These are phyloP conservation scores for Creontiades dilutus DNA, from an alignment of 2,888 invertebrate species.

Conservation along the genomic window DNA sequence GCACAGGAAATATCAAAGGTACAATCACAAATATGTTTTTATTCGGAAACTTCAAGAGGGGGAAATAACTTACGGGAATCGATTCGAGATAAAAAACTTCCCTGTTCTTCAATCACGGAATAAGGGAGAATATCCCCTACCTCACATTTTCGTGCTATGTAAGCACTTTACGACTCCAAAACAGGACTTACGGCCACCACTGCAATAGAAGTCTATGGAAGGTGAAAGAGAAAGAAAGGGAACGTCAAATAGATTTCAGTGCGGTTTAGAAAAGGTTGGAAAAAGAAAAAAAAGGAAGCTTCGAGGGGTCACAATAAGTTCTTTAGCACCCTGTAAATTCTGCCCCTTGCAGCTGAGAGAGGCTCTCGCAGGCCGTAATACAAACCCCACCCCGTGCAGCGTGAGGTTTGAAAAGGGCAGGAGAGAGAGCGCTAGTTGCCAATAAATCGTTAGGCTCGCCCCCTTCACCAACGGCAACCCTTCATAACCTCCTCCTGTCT, in stretches of 20 bases:
- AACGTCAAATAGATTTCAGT: conserved; percentile 7
- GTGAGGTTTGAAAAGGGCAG: not conserved
- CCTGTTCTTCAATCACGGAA: conserved; percentile 16
- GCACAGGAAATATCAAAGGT: too few relatives aligned
- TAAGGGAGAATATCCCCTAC: not conserved
- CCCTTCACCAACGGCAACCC: too few relatives aligned
- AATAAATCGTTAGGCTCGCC: not conserved
- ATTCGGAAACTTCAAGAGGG: too few relatives aligned
- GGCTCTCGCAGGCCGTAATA: not conserved
- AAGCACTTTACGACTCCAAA: conserved; percentile 40
- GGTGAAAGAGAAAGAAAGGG: not conserved
- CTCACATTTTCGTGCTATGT: conserved; percentile 21
- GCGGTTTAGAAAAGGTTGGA: not conserved
- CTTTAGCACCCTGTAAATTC: conserved; percentile 47
- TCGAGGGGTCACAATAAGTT: conserved; percentile 38
- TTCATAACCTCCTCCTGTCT: too few relatives aligned
- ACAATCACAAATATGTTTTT: too few relatives aligned
- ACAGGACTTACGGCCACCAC: not conserved
- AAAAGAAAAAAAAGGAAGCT: not conserved
- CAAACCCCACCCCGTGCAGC: not conserved
- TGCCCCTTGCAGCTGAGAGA: conserved; percentile 14
- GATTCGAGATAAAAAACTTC: not conserved
- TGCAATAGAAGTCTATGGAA: conserved; percentile 32
- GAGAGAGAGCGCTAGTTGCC: not conserved
- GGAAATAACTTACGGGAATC: too few relatives aligned